Base-by-base conservation (phyloP, 2,797 vertebrate genomes). In the Buceros bicornis region DNA sequence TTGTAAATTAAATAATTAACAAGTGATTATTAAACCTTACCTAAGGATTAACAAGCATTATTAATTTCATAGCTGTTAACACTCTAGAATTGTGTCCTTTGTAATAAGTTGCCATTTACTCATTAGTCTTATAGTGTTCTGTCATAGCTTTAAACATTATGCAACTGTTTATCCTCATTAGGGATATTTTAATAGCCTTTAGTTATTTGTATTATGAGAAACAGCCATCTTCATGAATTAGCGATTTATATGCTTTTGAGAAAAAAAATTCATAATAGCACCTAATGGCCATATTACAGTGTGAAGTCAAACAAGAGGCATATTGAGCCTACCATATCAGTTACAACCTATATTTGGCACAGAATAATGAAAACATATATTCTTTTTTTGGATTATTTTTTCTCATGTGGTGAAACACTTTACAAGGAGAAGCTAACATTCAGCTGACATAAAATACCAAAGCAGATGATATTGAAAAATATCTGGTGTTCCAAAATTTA, bases 21-120 rank as follows among this genome's bases (percentile, higher is more conserved):
- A 97, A 96, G 69, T 93, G 89, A 96, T 98, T 98, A 98, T 97
- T 98, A 97, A 98, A 97, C 79, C 77, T 93, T 62, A 90, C 71
- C 67, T 92, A 92, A 80, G 87, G 87, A 96, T 97, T 96, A 96
- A 74, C 58, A 72, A 76, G 24, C 18, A 19, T 88, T 91, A 82
- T 91, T 92, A 92, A 79, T 93, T 93, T 94, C 86, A 92, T 83
- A 87, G 86, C n/a, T 71, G 16, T 83, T 92, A 96, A 87, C 45
- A 28, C n/a, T 78, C 82, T 80, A 8, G 89, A 91, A 96, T 90
- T 93, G 42, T 82, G 20, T 81, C 25, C 60, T 95, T 88, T 95
- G 71, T 90, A 93, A 92, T 93, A 51, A 17, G 81, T 84, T 97
- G 88, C 56, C 92, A 82, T 82, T 91, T 95, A 92, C 78, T 92